Base-by-base conservation (phyloP, 2,888 invertebrate genomes). In the Parnassius glacialis region DNA sequence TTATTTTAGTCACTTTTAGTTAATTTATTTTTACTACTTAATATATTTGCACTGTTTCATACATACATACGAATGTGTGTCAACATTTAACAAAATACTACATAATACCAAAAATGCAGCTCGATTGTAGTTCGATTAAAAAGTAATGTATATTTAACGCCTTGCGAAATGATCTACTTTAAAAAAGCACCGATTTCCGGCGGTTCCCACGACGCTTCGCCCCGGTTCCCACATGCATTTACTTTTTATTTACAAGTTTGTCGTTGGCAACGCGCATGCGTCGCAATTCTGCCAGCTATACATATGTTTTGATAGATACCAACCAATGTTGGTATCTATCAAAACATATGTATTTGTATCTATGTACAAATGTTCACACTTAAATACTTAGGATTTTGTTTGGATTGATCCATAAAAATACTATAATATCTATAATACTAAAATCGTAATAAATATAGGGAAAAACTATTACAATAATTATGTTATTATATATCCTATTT, bases 171-270 rank as follows among this genome's bases (percentile, higher is more conserved):
- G 41, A 45, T 51, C 52, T 54, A 52, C 55, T 59, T 57, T 70
- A 81, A 89, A 87, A 88, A 85, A 75, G 71, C 77, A 75, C 76
- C 64, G 75, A 79, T 83, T 82, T 83, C 84, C 78, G 78, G 77
- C 74, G 71, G 78, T 88, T 90, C 88, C 74, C 89, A 89, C 89
- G 84, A 65, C 71, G 75, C 71, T 68, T 70, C 83, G 88, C 79
- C 80, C 89, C 75, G 78, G 75, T 90, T 90, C 90, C 80, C 89
- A 89, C 85, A 84, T 77, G 78, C 78, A 76, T 78, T 79, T 73
- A 72, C 75, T 72, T 80, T 79, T 77, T 81, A 80, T 75, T 78
- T 77, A 78, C 79, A 78, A 76, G 78, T 83, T 82, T 84, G 77
- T 74, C 79, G 78, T 81, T 79, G 77, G 73, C 78, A 75, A 74